Base-by-base conservation (phyloP, 1,140 invertebrate species). In the Zaprionus nigranus region DNA sequence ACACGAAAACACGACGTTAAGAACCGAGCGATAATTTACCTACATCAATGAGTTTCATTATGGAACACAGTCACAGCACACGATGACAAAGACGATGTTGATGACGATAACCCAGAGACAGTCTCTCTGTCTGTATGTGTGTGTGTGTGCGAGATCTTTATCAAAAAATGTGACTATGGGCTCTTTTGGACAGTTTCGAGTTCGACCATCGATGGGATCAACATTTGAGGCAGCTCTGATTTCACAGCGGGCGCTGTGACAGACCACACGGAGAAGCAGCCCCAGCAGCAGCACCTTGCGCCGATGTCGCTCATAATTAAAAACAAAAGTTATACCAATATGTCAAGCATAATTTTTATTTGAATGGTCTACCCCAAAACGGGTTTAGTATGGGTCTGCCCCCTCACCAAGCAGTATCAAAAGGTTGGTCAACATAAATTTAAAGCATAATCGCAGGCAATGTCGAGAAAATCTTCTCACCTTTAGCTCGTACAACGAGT, bases 11-110 rank as follows among this genome's bases (percentile, higher is more conserved):
- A 90, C 85, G 85, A 90, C 85, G 85, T 90, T 90, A 90, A 90
- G 85, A 90, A 90, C 86, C 81, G 85, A 87, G 85, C 85, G 85
- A 90, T 90, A 90, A 90, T 90, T 90, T 90, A 90, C 85, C 85
- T 90, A 90, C 85, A 90, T 90, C 85, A 90, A 90, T 90, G 85
- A 90, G 85, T 90, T 90, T 90, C 85, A 88, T 84, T 88, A 88
- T 88, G 77, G 76, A 61, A 76, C 65, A 68, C 46, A 49, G 66
- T 30, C 60, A 75, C 66, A 71, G 74, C 64, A 66, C 58, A 72
- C 64, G 53, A 71, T 36, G 56, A 70, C 63, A 46, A 51, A 49
- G 56, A 62, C 43, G 56, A 62, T 34, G 58, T 36, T 61, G 46
- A 54, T 53, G 46, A 63, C 56, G 53, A 63, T 61, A 46, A 36